Conservation (phyloP, 2,797 vertebrate species). For the Myotis pilosus region DNA sequence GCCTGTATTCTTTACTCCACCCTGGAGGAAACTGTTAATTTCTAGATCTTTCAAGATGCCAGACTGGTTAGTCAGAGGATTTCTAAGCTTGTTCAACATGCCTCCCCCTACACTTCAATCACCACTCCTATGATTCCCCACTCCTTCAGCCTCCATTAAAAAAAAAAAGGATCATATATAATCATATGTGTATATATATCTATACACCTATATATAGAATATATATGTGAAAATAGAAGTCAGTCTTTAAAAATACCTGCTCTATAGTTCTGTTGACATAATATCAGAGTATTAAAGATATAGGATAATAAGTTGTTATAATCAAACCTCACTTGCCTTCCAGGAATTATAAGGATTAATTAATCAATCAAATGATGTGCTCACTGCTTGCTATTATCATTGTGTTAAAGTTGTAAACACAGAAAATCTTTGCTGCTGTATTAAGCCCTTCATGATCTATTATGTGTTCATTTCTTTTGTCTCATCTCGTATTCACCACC, state of each 20-base stretch:
- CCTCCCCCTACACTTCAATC: neutral
- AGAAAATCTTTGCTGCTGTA: neutral
- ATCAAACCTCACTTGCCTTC: constrained; percentile 6
- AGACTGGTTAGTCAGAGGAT: constrained; percentile 72
- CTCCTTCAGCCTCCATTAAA: neutral
- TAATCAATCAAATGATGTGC: neutral
- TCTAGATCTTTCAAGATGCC: constrained; percentile 64
- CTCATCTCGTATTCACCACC: neutral
- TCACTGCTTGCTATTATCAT: neutral
- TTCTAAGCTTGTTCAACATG: constrained; percentile 47
- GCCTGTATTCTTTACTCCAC: constrained; percentile 24
- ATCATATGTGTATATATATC: neutral
- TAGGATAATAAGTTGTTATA: constrained; percentile 1
- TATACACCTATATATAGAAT: too few species aligned
- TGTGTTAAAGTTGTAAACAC: neutral
- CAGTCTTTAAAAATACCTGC: neutral
- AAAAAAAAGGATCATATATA: neutral
- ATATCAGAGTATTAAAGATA: neutral
- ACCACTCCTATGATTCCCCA: neutral
- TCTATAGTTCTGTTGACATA: constrained; percentile 33
- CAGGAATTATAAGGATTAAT: constrained; percentile 34
- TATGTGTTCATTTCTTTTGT: neutral
- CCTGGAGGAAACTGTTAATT: constrained; percentile 65
- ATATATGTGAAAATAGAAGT: neutral
- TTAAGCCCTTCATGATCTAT: neutral